Base-by-base conservation (phyloP, 2,113 vertebrate genomes). In the Nanger granti region DNA sequence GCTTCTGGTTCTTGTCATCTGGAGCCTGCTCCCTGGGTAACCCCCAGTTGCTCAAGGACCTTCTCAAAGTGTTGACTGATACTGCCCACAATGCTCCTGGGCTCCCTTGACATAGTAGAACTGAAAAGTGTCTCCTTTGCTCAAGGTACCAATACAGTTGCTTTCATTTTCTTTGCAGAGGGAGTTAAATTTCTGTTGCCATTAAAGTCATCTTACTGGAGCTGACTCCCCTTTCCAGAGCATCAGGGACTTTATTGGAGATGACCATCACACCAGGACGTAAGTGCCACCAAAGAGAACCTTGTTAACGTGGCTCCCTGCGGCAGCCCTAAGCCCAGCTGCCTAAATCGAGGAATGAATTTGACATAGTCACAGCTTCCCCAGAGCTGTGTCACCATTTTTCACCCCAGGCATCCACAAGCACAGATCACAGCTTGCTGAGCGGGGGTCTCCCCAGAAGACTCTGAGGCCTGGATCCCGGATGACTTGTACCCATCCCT, bases 301-400 rank as follows among this genome's bases (percentile, higher is more conserved):
- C 82, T 22, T 9, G 18, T 60, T 44, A 44, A 9, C 2, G 7
- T 8, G 76, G 34, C 28, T 84, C 49, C 64, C 28, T 7, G 57
- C 0, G 0, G 8, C 31, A 62, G 57, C 54, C 22, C 44, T n/a
- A 29, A 28, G 41, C 59, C 57, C 20, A 1, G n/a, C 37, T n/a
- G 18, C 29, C 80, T 49, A 60, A 47, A 34, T 57, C 1, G 10
- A 20, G 20, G 79, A 62, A 47, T 0, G 10, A 8, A 12, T 52
- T 24, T 1, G 24, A 76, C n/a, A 4, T 2, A 7, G 79, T 26
- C 69, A 12, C 82, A 37, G 17, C 41, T 57, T 26, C 64, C 93
- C 90, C 1, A 26, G 94, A 93, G 76, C 55, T 2, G 0, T 3
- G 62, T 79, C 12, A 31, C 64, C 55, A 9, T 64, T 44, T 64